phyloP scores from a whole-genome alignment of 2,113 vertebrate genomes.

The Columba livia region DNA sequence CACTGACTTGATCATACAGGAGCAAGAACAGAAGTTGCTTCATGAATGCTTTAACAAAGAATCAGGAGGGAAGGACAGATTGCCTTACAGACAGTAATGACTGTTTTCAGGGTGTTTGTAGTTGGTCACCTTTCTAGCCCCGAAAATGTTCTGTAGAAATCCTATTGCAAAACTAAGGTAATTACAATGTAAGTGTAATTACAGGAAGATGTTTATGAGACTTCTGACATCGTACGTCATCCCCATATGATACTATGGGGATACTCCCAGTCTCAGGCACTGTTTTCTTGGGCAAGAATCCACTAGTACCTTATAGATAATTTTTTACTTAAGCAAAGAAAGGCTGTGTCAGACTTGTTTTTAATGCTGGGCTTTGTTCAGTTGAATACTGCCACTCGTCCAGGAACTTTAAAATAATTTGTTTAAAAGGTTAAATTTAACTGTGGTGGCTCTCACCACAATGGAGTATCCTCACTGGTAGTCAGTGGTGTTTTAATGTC shows the following conservation, averaged over 20 bases:
- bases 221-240: neutral
- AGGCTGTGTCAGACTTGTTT: neutral
- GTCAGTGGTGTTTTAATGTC: neutral
- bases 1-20: neutral
- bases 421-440: neutral
- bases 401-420: neutral
- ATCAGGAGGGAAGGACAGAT: neutral
- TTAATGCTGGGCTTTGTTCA: neutral
- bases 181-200: neutral
- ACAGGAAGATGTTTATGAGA: neutral
- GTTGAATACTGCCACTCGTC: neutral
- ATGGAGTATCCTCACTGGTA: neutral
- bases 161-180: constrained; percentile 26
- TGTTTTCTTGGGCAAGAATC: neutral
- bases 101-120: neutral
- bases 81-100: neutral
- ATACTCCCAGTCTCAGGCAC: neutral
- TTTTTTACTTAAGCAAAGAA: neutral
- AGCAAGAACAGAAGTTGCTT: neutral
- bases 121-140: neutral
- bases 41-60: neutral
- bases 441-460: neutral
- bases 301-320: neutral
- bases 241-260: neutral
- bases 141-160: neutral